Evolutionary conservation across 2,888 invertebrate species (phyloP), one percentile per base, ranked within the genome.

Genomic region (Mythimna impura): DNA sequence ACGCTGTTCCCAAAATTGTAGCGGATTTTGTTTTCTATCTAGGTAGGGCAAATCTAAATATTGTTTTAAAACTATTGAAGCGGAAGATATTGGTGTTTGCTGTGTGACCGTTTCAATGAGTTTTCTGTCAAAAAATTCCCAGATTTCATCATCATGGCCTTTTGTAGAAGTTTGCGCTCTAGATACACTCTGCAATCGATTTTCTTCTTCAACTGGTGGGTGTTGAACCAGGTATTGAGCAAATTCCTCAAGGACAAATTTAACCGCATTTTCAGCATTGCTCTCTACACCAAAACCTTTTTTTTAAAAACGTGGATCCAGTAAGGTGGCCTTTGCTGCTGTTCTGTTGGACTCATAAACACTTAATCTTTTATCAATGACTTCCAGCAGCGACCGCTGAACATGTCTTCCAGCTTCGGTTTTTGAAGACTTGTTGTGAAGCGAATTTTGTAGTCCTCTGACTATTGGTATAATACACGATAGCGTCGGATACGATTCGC

Each of bases 1-100:
- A 9, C 25, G 5, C 14, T 72, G 47, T 30, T 71, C n/a, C 66
- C 47, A 77, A 62, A 73, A 66, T 20, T 66, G 58, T 55, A 71
- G n/a, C 10, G 73, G 70, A 14, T 76, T 62, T 47, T 62, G 34
- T 62, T 78, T 74, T 68, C 74, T 74, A 40, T 78, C 77, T 34
- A 80, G 25, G 43, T 80, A 80, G 47, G 81, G 76, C 70, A 73
- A 61, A 34, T 76, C 82, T 60, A 83, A 70, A 72, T 84, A 84
- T 83, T 85, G 81, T 82, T 85, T 86, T 1, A 84, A 72, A 71
- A 86, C 73, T 36, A 71, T 71, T 12, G 71, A 36, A 60, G 71
- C 68, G 14, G 74, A 74, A 40, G 71, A 43, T 30, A 52, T 55
- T 68, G 66, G 61, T 43, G 76, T 73, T 58, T 25, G 76, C 17